Percentiles rank a stretch among this genome's conserved stretches.
These are phyloP conservation scores for Coecobrya sp. DNA, from an alignment of 2,888 invertebrate genomes.

Conservation along the genomic window DNA sequence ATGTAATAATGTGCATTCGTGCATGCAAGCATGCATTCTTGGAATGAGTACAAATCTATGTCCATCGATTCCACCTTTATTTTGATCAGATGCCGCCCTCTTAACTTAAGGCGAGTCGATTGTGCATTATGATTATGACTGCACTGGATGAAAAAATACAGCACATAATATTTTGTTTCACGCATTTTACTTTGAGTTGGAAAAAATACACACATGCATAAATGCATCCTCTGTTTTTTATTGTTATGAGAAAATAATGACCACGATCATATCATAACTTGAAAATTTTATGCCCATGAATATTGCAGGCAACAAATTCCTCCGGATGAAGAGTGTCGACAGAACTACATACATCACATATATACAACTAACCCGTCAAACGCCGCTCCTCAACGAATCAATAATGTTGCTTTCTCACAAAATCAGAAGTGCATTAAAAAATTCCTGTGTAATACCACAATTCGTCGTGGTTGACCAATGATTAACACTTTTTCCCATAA, in stretches of 20 bases:
- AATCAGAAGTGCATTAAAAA: slow-evolving; percentile 49
- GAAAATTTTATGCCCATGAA: neutral
- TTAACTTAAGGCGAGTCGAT: neutral
- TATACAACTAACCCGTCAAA: neutral
- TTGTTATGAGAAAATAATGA: slow-evolving; percentile 44
- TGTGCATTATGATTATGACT: neutral
- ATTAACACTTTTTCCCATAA: slow-evolving; percentile 62
- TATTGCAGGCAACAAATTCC: neutral
- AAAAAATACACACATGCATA: neutral
- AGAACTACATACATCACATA: neutral
- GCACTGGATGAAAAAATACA: neutral
- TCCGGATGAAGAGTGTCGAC: neutral
- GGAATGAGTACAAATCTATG: neutral
- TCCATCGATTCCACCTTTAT: neutral
- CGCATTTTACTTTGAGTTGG: neutral
- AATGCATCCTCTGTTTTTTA: neutral
- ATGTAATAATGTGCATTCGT: slow-evolving; percentile 31
- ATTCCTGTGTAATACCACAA: slow-evolving; percentile 45
- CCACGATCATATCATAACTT: neutral
- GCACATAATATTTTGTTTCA: neutral
- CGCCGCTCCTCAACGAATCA: slow-evolving; percentile 32
- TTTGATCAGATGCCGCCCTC: slow-evolving; percentile 33
- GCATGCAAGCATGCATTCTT: slow-evolving; percentile 48
- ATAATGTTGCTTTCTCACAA: slow-evolving; percentile 40
- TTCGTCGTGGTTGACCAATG: slow-evolving; percentile 53